Conservation (phyloP, 2,888 invertebrate genomes). For the Pyrocoelia pectoralis region DNA sequence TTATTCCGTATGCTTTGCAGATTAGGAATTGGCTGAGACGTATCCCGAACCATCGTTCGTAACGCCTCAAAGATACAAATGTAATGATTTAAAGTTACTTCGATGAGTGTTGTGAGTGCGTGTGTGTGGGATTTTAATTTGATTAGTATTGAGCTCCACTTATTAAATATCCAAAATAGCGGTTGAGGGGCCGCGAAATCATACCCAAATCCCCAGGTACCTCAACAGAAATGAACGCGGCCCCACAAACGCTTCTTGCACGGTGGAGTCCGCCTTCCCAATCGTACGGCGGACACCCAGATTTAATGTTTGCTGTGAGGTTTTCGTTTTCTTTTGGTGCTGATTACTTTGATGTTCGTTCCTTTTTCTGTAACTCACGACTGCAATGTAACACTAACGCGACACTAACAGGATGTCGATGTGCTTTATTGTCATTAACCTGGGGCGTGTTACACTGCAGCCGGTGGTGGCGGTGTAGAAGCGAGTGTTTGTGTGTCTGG, state of each 20-base stretch:
- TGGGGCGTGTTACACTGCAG: conserved; percentile 59
- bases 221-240: conserved; percentile 40
- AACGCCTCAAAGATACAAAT: conserved; percentile 56
- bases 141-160: conserved; percentile 59
- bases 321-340: conserved; percentile 60
- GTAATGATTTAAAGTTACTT: conserved; percentile 59
- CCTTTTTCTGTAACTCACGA: conserved; percentile 58
- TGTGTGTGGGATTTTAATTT: conserved; percentile 53
- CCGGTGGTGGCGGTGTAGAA: conserved; percentile 58
- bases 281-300: conserved; percentile 37
- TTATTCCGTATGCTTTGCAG: conserved; percentile 57
- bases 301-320: conserved; percentile 61
- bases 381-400: conserved; percentile 62
- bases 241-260: conserved; percentile 51
- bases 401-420: conserved; percentile 60
- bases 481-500: conserved; percentile 56
- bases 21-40: conserved; percentile 59
- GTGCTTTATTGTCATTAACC: conserved; percentile 58
- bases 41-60: conserved; percentile 54
- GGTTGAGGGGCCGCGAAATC: conserved; percentile 46
- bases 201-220: conserved; percentile 45
- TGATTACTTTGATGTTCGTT: conserved; percentile 60
- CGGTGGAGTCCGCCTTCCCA: conserved; percentile 37
- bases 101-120: conserved; percentile 62
- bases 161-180: conserved; percentile 48